These are phyloP conservation scores for Mesaphorura yosii DNA, from an alignment of 1,140 invertebrate genomes.

Conservation along the genomic window DNA sequence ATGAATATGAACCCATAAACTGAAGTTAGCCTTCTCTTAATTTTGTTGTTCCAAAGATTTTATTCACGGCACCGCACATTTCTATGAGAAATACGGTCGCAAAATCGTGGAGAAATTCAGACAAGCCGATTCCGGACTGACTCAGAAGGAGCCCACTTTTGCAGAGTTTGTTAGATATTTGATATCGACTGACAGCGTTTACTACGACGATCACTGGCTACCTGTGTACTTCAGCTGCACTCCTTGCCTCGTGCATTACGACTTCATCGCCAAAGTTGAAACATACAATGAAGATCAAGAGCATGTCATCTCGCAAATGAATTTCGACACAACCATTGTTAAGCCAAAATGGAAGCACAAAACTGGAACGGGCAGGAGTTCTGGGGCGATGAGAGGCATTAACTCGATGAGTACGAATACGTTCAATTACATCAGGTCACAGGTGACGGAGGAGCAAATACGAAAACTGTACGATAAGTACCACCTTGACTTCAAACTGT, in stretches of 20 bases:
- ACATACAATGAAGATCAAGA: conserved; percentile 52
- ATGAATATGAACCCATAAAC: too few species aligned
- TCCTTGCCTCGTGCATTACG: conserved; percentile 57
- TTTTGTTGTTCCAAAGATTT: conserved; percentile 22
- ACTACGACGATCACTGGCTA: conserved; percentile 55
- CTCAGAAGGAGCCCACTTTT: conserved; percentile 50
- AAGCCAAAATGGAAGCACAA: conserved; percentile 39
- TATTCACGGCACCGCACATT: conserved; percentile 44
- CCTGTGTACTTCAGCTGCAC: conserved; percentile 59
- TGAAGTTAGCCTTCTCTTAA: background rate
- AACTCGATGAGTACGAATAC: conserved; percentile 28
- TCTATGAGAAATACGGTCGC: conserved; percentile 46
- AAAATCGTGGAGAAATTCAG: conserved; percentile 46
- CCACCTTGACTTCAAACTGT: conserved; percentile 55
- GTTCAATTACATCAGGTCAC: conserved; percentile 49
- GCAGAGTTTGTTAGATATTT: conserved; percentile 50
- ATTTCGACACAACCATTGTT: conserved; percentile 44
- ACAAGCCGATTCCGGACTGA: conserved; percentile 23
- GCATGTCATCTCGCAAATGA: conserved; percentile 50
- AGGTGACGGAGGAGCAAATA: conserved; percentile 47
- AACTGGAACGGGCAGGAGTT: conserved; percentile 2
- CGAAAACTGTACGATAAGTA: conserved; percentile 55
- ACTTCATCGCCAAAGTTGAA: conserved; percentile 52
- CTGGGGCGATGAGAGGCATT: background rate
- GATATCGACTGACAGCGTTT: conserved; percentile 32